These are phyloP conservation scores for Brachyalestes nurse DNA, from an alignment of 2,797 vertebrate species.

Conservation along the genomic window DNA sequence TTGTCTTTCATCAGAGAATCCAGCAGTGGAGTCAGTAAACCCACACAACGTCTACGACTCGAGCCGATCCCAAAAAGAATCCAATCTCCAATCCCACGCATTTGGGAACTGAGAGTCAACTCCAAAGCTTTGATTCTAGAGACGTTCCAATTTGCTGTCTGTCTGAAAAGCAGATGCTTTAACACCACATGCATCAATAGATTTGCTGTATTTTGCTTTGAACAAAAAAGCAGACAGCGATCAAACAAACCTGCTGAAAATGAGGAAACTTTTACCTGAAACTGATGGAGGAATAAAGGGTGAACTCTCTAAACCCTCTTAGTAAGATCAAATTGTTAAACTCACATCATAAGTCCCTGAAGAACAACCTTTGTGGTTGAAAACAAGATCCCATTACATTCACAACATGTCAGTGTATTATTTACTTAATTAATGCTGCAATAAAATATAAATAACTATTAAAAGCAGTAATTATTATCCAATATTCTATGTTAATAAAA, in stretches of 20 bases:
- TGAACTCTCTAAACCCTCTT: not conserved
- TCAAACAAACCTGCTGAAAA: not conserved
- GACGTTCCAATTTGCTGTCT: not conserved
- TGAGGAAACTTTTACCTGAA: not conserved
- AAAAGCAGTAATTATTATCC: too few species aligned
- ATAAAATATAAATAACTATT: too few species aligned
- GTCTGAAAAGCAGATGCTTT: too few species aligned
- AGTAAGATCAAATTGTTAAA: not conserved
- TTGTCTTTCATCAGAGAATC: not conserved
- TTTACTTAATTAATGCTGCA: not conserved
- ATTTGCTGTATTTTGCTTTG: not conserved
- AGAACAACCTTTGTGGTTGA: not conserved
- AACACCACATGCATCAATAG: too few species aligned
- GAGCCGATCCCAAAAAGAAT: not conserved
- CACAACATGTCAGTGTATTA: not conserved
- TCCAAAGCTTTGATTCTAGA: not conserved
- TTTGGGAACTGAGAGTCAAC: not conserved
- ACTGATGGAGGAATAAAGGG: too few species aligned
- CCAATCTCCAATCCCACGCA: not conserved
- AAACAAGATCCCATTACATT: not conserved
- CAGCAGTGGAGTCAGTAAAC: not conserved
- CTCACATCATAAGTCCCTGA: not conserved
- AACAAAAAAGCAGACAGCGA: not conserved
- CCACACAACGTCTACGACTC: not conserved
- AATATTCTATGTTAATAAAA: too few species aligned